Conservation (phyloP, 2,797 vertebrate species). For the Adrianichthys oophorus region DNA sequence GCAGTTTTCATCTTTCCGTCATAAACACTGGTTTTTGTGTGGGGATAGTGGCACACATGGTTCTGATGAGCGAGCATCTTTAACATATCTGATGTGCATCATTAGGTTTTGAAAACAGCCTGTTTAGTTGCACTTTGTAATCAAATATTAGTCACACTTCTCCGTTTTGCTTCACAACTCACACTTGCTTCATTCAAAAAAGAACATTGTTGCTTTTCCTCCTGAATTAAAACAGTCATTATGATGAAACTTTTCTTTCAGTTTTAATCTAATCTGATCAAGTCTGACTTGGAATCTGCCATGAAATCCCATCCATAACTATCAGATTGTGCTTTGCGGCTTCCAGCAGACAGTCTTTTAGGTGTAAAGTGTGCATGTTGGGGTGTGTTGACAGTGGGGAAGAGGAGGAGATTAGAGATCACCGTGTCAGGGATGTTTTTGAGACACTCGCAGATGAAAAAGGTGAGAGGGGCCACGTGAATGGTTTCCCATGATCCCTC, state of each 20-base stretch:
- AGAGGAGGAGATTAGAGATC: slow-evolving; percentile 31
- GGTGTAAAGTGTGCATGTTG: slow-evolving; percentile 9
- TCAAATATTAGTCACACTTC: background rate
- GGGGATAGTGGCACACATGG: no score
- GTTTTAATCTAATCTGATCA: background rate
- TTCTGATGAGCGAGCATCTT: no score
- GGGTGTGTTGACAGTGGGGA: slow-evolving; percentile 18
- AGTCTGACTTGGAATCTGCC: background rate
- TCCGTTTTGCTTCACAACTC: background rate
- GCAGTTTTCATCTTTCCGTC: no score
- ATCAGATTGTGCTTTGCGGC: background rate
- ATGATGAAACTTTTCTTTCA: background rate
- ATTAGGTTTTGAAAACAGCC: no score
- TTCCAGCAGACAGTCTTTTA: slow-evolving; percentile 4
- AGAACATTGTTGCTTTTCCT: background rate
- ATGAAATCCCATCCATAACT: slow-evolving; percentile 5
- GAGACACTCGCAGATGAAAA: slow-evolving; percentile 74
- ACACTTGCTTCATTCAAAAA: background rate
- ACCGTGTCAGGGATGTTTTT: slow-evolving; percentile 69
- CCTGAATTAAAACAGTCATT: background rate
- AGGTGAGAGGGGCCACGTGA: slow-evolving; percentile 71
- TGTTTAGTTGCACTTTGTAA: no score
- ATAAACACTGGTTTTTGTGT: no score
- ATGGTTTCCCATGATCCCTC: slow-evolving; percentile 73
- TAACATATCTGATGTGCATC: no score